Evolutionary conservation across 1,140 invertebrate genomes (phyloP), one percentile per base, ranked within the genome.

Genomic region (Antheraea mylitta): DNA sequence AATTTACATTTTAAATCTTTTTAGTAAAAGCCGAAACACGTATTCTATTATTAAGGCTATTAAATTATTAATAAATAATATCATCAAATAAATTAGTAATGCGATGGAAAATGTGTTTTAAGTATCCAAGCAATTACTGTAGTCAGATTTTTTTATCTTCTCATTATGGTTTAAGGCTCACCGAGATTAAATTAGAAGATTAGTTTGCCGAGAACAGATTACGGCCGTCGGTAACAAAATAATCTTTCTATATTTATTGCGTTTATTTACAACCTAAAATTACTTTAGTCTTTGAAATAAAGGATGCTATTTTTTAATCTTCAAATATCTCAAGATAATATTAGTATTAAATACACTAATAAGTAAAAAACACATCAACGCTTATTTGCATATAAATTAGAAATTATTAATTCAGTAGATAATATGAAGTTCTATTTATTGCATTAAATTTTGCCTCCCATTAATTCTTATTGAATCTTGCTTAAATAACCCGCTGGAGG

Each of bases 121-220:
- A 81, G 68, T 73, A 72, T 66, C 79, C 73, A 76, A 81, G 71
- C 71, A 81, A 83, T 83, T 79, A 80, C 75, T 81, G 71, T 67
- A 75, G 70, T 72, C 76, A 77, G 80, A 81, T 79, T 80, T 83
- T 83, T 81, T 81, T 81, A 83, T 83, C 80, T 80, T 67, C 77
- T 83, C 81, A 83, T 83, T 83, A 81, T 77, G 77, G 78, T 64
- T 30, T 79, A 74, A 83, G 72, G 74, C 70, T 62, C 70, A 67
- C 68, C 67, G 71, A 80, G 75, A 81, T 83, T 81, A 78, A 78
- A 81, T 80, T 77, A 79, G 70, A 67, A 76, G 79, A 81, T 81
- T 80, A 80, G 66, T 69, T 69, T 58, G 66, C 60, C 38, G 22
- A 70, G 64, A 60, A 68, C 68, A 48, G 65, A 73, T 70, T 70